These are phyloP conservation scores for Drosophila tripunctata DNA, from an alignment of 2,888 invertebrate species.

Conservation along the genomic window DNA sequence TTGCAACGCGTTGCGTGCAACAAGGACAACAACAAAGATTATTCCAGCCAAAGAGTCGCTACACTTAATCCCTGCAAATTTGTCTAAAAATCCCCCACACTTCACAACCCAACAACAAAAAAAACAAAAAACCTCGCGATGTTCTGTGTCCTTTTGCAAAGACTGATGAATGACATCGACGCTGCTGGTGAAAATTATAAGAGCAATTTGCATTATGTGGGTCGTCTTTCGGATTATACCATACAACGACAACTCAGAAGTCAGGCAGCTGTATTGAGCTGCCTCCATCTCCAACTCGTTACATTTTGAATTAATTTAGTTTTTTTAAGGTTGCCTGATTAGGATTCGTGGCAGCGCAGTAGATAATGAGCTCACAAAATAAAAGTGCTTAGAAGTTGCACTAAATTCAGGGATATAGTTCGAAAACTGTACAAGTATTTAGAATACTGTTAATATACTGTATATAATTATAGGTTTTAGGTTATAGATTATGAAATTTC, in stretches of 20 bases:
- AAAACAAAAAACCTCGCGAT: slow-evolving; percentile 28
- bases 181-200: slow-evolving; percentile 80
- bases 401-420: too few relatives aligned
- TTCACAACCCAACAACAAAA: too few relatives aligned
- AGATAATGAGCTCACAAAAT: too few relatives aligned
- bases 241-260: not conserved
- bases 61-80: slow-evolving; percentile 66
- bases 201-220: slow-evolving; percentile 81
- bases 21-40: slow-evolving; percentile 10
- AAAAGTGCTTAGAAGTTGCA: too few relatives aligned
- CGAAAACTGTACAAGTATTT: too few relatives aligned
- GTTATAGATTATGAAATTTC: too few relatives aligned
- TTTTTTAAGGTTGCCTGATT: slow-evolving; percentile 28
- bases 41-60: slow-evolving; percentile 33
- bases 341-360: slow-evolving; percentile 19
- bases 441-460: too few relatives aligned
- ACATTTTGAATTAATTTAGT: slow-evolving; percentile 24
- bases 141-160: slow-evolving; percentile 42
- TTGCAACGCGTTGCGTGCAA: slow-evolving; percentile 42
- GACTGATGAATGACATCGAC: slow-evolving; percentile 67
- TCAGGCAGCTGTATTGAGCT: slow-evolving; percentile 6
- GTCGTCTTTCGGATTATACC: slow-evolving; percentile 46
- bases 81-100: slow-evolving; percentile 63
- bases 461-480: too few relatives aligned
- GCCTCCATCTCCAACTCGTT: slow-evolving; percentile 21